These are phyloP conservation scores for Rhodinocichla rosea DNA, from an alignment of 2,113 vertebrate genomes.

Conservation along the genomic window DNA sequence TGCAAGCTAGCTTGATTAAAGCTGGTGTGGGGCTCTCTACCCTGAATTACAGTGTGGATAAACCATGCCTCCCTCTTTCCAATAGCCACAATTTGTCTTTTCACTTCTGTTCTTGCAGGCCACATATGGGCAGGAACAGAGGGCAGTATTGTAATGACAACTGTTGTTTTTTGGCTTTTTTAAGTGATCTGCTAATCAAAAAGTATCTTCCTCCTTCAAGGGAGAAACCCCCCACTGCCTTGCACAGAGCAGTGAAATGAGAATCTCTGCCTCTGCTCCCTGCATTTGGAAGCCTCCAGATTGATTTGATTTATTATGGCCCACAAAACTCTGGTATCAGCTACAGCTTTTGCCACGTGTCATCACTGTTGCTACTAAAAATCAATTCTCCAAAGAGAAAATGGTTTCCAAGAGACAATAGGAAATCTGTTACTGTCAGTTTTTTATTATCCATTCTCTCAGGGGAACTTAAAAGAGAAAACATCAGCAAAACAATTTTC, in stretches of 20 bases:
- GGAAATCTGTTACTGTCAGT: constrained; percentile 76
- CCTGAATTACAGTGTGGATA: neutral
- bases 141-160: neutral
- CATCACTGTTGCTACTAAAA: constrained; percentile 77
- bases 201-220: neutral
- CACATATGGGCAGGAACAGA: neutral
- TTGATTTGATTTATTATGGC: constrained; percentile 71
- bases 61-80: neutral
- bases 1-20: constrained; percentile 28
- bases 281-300: constrained; percentile 27
- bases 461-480: constrained; percentile 56
- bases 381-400: constrained; percentile 70
- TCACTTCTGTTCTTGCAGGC: neutral
- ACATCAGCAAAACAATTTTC: constrained; percentile 66
- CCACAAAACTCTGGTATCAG: constrained; percentile 72
- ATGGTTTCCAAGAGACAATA: constrained; percentile 53
- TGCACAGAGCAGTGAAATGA: neutral
- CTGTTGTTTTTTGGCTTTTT: neutral
- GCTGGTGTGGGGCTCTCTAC: neutral
- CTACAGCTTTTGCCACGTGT: constrained; percentile 70
- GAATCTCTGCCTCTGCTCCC: neutral
- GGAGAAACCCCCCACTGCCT: neutral
- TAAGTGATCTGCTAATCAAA: neutral
- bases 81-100: neutral
- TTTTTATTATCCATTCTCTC: constrained; percentile 68